A percentile compares a stretch with the other conserved stretches of the same genome.
These are phyloP conservation scores for Phlogophora meticulosa DNA, from an alignment of 2,888 invertebrate species.

Conservation along the genomic window DNA sequence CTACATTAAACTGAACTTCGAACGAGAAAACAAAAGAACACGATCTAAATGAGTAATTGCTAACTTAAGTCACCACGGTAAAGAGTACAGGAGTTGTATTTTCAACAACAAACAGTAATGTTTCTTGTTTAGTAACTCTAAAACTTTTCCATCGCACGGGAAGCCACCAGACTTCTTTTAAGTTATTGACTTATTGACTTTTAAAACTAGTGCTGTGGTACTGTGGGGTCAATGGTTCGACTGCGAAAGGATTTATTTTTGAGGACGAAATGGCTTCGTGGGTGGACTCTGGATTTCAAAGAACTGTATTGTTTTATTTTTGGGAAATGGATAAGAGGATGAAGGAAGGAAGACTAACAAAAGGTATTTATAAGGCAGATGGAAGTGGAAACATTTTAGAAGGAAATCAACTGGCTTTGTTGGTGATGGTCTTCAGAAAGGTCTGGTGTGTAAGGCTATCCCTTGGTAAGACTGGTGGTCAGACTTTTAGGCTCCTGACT, in stretches of 20 bases:
- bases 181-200: slow-evolving; percentile 77
- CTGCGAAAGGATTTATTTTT: slow-evolving; percentile 41
- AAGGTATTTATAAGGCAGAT: too few relatives aligned
- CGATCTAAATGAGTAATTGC: slow-evolving; percentile 64
- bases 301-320: slow-evolving; percentile 1
- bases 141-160: slow-evolving; percentile 69
- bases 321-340: too few relatives aligned
- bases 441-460: too few relatives aligned
- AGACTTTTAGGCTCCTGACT: too few relatives aligned
- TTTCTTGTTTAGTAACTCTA: slow-evolving; percentile 76
- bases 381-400: too few relatives aligned
- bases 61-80: slow-evolving; percentile 59
- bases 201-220: slow-evolving; percentile 63
- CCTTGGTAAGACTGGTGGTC: too few relatives aligned
- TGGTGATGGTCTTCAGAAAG: too few relatives aligned
- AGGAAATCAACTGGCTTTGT: too few relatives aligned
- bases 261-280: slow-evolving; percentile 30
- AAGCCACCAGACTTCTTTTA: slow-evolving; percentile 57
- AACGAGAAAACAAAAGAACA: slow-evolving; percentile 47
- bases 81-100: slow-evolving; percentile 43
- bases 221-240: slow-evolving; percentile 44
- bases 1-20: slow-evolving; percentile 31
- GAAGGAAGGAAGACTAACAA: too few relatives aligned
- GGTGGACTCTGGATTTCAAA: slow-evolving; percentile 1
- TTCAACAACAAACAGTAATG: slow-evolving; percentile 70